Percentiles rank a stretch among this genome's conserved stretches.
Conservation (phyloP, 2,888 invertebrate genomes). For the Helobdella robusta region DNA sequence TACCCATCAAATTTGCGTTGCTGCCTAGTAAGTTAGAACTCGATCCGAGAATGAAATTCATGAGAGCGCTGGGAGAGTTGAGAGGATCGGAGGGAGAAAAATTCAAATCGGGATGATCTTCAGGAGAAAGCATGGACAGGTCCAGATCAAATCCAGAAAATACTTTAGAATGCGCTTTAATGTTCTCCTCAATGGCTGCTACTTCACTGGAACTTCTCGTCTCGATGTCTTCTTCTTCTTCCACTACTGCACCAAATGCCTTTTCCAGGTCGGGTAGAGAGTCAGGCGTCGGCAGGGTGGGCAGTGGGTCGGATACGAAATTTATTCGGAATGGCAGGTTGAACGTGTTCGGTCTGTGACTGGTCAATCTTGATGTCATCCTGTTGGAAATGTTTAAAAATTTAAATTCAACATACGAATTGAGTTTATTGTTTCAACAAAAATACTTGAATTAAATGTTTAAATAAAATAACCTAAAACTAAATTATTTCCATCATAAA, state of each 20-base stretch:
- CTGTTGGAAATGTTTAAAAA: background rate
- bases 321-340: constrained; percentile 16
- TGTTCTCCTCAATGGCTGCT: background rate
- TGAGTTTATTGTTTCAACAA: too few relatives aligned
- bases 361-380: constrained; percentile 11
- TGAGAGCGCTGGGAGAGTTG: constrained; percentile 6
- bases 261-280: constrained; percentile 24
- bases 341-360: constrained; percentile 19
- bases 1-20: background rate
- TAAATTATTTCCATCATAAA: too few relatives aligned
- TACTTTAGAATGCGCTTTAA: constrained; percentile 8
- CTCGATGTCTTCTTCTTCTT: background rate
- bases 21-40: too few relatives aligned
- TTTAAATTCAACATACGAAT: too few relatives aligned
- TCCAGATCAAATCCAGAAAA: constrained; percentile 1
- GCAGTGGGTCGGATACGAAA: background rate
- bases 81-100: constrained; percentile 1
- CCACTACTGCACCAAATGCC: background rate
- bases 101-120: constrained; percentile 10
- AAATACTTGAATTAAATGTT: too few relatives aligned
- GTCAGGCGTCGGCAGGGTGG: constrained; percentile 20
- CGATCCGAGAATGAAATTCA: constrained; percentile 11
- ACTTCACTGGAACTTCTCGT: background rate
- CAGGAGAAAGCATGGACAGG: constrained; percentile 7
- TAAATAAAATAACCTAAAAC: too few relatives aligned